Percentiles rank a stretch among this genome's conserved stretches.
These are phyloP conservation scores for Pachyseris speciosa DNA, from an alignment of 64 coral and sea anemone genomes.

Conservation along the genomic window DNA sequence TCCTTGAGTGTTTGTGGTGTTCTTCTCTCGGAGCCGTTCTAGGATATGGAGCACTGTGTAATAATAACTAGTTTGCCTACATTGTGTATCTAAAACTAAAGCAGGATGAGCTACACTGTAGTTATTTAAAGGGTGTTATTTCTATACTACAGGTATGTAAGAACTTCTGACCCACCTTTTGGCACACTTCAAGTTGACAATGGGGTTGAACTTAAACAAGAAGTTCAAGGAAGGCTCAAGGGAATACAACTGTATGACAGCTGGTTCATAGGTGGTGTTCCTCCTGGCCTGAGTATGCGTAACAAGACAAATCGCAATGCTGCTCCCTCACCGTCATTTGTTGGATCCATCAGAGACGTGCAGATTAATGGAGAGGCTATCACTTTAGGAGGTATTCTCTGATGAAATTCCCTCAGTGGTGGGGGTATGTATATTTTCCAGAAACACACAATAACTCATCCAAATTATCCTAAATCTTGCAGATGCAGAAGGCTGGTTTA, in stretches of 20 bases:
- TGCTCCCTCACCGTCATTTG: slow-evolving; percentile 44
- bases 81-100: no score
- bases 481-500: slow-evolving; percentile 82
- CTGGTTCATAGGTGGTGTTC: slow-evolving; percentile 80
- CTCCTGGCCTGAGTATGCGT: slow-evolving; percentile 31
- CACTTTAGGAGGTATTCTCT: slow-evolving; percentile 60
- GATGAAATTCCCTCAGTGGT: no score
- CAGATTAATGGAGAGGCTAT: slow-evolving; percentile 76
- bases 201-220: slow-evolving; percentile 17
- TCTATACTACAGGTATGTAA: slow-evolving; percentile 64
- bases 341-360: slow-evolving; percentile 81
- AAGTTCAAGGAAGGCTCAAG: slow-evolving; percentile 40
- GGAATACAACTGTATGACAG: slow-evolving; percentile 74
- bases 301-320: slow-evolving; percentile 28
- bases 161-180: slow-evolving; percentile 5
- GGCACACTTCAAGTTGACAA: slow-evolving; percentile 80
- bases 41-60: no score
- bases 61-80: no score
- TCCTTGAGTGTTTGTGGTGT: no score
- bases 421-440: no score
- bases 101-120: neutral
- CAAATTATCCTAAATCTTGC: neutral
- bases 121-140: neutral
- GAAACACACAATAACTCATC: no score
- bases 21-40: no score